Evolutionary conservation across 2,888 invertebrate genomes (phyloP).

Genomic region (Phyllotreta cruciferae): DNA sequence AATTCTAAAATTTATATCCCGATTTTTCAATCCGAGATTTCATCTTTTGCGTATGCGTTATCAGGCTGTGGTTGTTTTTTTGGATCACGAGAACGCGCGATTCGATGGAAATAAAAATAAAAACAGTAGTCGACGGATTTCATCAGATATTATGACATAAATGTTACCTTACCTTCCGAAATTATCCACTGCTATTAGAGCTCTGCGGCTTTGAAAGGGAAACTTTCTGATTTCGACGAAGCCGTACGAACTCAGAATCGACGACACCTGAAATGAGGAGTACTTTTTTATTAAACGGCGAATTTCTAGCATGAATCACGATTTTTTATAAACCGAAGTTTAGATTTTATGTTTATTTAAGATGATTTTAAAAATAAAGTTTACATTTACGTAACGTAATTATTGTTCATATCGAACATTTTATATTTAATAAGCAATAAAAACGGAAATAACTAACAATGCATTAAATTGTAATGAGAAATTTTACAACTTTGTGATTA

Average conservation of each 20-base stretch:
- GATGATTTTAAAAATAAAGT: not conserved
- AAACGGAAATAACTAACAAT: no score
- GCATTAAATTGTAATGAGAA: no score
- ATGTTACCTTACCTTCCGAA: constrained; percentile 64
- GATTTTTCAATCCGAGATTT: constrained; percentile 6
- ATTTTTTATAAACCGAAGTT: no score
- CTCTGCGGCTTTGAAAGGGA: constrained; percentile 59
- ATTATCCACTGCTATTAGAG: constrained; percentile 69
- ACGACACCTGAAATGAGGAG: constrained; percentile 61
- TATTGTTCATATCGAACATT: no score
- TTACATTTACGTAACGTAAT: not conserved
- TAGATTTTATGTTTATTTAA: not conserved
- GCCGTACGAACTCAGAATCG: constrained; percentile 67
- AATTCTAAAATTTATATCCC: constrained; percentile 2
- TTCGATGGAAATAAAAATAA: constrained; percentile 2
- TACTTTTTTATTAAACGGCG: not conserved
- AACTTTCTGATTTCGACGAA: constrained; percentile 69
- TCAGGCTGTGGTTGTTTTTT: constrained; percentile 1
- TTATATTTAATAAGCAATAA: no score
- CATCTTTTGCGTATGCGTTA: not conserved
- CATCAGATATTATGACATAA: constrained; percentile 14
- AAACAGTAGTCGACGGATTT: constrained; percentile 16
- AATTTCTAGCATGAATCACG: no score
- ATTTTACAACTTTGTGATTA: no score
- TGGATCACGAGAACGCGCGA: not conserved